Percentiles rank a stretch among this genome's conserved stretches.
Conservation (phyloP, 2,888 invertebrate species). For the Cancer borealis region DNA sequence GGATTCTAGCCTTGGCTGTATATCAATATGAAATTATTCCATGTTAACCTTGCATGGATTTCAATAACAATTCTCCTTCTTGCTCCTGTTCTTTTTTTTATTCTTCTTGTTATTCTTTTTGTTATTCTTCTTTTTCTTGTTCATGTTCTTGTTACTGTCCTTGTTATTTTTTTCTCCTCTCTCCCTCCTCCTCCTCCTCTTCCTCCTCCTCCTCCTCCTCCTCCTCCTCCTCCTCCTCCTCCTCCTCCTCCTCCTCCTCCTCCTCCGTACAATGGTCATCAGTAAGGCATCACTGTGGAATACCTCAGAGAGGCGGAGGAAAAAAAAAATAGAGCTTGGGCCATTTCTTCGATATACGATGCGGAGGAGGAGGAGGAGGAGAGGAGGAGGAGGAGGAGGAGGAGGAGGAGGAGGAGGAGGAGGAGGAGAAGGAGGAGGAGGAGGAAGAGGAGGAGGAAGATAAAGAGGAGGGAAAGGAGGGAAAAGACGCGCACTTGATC, state of each 20-base stretch:
- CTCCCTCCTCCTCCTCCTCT: background rate
- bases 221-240: background rate
- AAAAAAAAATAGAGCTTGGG: background rate
- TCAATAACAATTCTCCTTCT: no score
- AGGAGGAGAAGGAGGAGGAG: background rate
- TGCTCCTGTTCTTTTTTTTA: no score
- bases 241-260: background rate
- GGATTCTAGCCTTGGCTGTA: no score
- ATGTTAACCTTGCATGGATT: no score
- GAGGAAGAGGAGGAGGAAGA: background rate
- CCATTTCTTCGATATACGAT: background rate
- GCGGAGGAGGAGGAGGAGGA: background rate
- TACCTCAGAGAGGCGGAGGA: background rate
- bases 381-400: background rate
- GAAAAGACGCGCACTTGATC: background rate
- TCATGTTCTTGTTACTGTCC: background rate
- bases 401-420: background rate
- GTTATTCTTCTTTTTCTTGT: background rate
- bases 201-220: background rate
- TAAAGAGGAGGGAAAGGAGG: background rate
- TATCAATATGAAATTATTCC: no score
- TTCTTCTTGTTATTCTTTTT: background rate
- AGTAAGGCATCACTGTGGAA: background rate
- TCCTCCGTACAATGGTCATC: background rate
- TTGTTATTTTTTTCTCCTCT: background rate